These are phyloP conservation scores for Theonella swinhoei DNA, from an alignment of 37 sponge, comb jelly and placozoan species.

Conservation along the genomic window DNA sequence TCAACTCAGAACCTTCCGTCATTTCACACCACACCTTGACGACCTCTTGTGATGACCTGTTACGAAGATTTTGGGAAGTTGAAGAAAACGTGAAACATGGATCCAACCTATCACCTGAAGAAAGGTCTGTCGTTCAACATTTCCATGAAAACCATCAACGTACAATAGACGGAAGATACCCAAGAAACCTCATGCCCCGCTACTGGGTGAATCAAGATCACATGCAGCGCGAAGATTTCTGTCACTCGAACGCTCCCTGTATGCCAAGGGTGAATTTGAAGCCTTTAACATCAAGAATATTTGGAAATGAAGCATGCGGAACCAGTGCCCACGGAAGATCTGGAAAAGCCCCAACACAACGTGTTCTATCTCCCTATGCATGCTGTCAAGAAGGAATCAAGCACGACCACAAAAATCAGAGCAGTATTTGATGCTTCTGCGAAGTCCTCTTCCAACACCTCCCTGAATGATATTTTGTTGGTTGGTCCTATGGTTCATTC, in stretches of 20 bases:
- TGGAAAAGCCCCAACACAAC: too few species aligned
- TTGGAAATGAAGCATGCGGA: too few species aligned
- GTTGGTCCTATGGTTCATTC: conserved; percentile 50
- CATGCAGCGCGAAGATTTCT: too few species aligned
- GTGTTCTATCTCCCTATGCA: too few species aligned
- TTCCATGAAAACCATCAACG: conserved; percentile 1
- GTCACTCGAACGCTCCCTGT: too few species aligned
- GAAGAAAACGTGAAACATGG: conserved; percentile 17
- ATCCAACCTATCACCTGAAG: conserved; percentile 1
- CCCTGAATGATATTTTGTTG: conserved; percentile 49
- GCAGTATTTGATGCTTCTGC: conserved; percentile 54
- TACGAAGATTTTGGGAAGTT: conserved; percentile 21
- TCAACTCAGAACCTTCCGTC: neutral
- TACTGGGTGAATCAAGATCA: too few species aligned
- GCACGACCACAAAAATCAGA: conserved; percentile 50
- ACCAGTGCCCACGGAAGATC: too few species aligned
- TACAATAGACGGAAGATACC: neutral
- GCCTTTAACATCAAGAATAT: too few species aligned
- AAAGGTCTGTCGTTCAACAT: conserved; percentile 6
- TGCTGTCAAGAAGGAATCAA: too few species aligned
- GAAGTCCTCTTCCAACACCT: conserved; percentile 19
- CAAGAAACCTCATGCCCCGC: too few species aligned
- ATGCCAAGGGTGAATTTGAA: too few species aligned
- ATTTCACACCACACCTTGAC: neutral
- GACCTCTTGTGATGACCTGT: neutral